Base-by-base conservation (phyloP, 1,140 invertebrate genomes). In the Megalopta genalis region DNA sequence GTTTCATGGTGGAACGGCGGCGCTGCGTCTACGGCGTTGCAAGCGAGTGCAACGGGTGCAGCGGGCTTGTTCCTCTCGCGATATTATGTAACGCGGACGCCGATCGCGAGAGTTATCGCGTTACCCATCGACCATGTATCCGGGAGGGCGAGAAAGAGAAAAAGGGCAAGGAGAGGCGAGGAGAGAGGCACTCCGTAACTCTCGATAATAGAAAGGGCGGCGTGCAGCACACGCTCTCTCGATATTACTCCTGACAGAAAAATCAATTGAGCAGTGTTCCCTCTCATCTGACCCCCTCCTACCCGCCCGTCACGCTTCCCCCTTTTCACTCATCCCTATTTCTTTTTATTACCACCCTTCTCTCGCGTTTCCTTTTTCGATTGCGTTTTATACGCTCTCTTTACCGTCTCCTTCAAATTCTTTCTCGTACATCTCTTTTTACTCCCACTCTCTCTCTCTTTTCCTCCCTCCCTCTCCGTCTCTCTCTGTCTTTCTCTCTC, bases 231-330 rank as follows among this genome's bases (percentile, higher is more conserved):
- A 54, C 62, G 42, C 59, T 69, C 46, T 57, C 37, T 63, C 65
- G 73, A 77, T 76, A 77, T 80, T 80, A 70, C 79, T 69, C 46
- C 49, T 52, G 73, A 76, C 66, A 42, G 73, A 27, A 69, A 63
- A 80, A 80, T 76, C 72, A 80, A 80, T 80, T 74, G 62, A 49
- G 42, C 72, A 42, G n/a, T 21, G 63, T 37, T 60, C 59, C 25
- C 59, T 64, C 57, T 76, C 32, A 25, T 49, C 66, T 60, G 23
- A 0, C 39, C 52, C 39, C 42, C 64, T 27, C n/a, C 66, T 49
- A 6, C 16, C 16, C 37, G 3, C n/a, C 37, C 25, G 10, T 12
- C 42, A 2, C 10, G 42, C 42, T 25, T 21, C 16, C 5, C 9
- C 32, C 0, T 25, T 77, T 12, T 62, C 21, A 5, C 54, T 57